A percentile compares a stretch with the other conserved stretches of the same genome.
Conservation (phyloP, 2,797 vertebrate genomes). For the Clarias laeviceps region DNA sequence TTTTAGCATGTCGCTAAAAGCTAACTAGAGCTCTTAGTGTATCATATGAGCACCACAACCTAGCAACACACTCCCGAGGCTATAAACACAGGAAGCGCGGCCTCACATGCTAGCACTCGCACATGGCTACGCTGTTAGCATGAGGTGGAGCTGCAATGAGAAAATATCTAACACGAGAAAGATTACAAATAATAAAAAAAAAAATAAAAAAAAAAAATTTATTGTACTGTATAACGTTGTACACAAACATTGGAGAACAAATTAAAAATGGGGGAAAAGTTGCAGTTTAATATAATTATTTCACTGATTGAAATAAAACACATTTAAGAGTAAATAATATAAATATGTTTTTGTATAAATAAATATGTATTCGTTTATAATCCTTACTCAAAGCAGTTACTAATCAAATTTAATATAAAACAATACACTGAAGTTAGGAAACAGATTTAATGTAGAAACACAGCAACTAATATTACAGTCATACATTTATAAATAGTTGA, state of each 20-base stretch:
- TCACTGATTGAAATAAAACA: background rate
- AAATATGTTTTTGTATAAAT: background rate
- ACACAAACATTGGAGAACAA: background rate
- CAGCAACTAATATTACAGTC: too few relatives aligned
- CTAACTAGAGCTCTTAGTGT: background rate
- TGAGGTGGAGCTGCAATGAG: background rate
- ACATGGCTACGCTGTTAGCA: background rate
- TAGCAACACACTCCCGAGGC: background rate
- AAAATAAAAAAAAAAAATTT: background rate
- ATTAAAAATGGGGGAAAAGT: background rate
- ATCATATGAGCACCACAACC: background rate
- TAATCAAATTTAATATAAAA: background rate
- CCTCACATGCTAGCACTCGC: background rate
- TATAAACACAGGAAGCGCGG: background rate
- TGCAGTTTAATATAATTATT: background rate
- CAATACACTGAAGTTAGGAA: background rate
- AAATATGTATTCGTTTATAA: background rate
- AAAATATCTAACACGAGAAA: background rate
- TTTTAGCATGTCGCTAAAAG: conserved; percentile 8
- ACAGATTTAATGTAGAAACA: background rate
- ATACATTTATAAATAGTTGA: too few relatives aligned
- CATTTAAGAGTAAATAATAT: background rate
- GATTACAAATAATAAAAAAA: background rate
- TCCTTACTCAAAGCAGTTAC: background rate
- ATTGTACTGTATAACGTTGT: too few relatives aligned